Conservation (phyloP, 2,113 vertebrate genomes). For the Pristiophorus japonicus region DNA sequence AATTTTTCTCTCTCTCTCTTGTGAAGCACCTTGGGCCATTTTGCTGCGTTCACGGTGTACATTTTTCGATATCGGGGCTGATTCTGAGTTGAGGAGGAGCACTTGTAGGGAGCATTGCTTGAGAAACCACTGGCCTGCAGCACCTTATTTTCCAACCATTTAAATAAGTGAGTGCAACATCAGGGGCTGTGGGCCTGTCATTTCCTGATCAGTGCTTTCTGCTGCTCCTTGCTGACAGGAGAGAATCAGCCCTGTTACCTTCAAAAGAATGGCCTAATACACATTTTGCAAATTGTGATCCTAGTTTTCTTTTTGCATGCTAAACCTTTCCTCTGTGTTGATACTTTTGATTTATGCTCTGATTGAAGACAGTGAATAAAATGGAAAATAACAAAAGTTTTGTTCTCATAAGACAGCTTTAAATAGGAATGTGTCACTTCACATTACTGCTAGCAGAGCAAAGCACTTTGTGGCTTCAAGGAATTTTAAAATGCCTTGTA, state of each 20-base stretch:
- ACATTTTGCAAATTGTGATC: neutral
- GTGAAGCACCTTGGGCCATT: neutral
- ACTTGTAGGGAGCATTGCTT: neutral
- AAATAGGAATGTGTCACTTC: conserved; percentile 28
- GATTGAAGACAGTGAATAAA: neutral
- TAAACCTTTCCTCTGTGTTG: neutral
- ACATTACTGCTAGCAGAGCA: neutral
- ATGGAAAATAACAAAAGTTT: neutral
- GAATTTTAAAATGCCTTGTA: conserved; percentile 3
- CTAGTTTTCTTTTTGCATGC: neutral
- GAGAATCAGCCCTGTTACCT: neutral
- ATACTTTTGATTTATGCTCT: neutral
- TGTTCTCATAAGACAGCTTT: conserved; percentile 5
- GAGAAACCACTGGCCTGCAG: neutral
- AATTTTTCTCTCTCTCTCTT: neutral
- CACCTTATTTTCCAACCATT: neutral
- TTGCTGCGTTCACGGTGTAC: neutral
- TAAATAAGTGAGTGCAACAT: neutral
- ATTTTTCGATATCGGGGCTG: neutral
- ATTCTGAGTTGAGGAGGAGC: neutral
- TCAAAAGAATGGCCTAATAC: neutral
- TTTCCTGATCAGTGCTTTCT: neutral
- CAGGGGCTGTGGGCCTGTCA: too few species aligned
- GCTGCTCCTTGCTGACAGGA: neutral
- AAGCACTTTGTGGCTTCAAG: conserved; percentile 4